Evolutionary conservation across 2,113 vertebrate genomes (phyloP), one percentile per base, ranked within the genome.

Genomic region (Ranitomeya variabilis): DNA sequence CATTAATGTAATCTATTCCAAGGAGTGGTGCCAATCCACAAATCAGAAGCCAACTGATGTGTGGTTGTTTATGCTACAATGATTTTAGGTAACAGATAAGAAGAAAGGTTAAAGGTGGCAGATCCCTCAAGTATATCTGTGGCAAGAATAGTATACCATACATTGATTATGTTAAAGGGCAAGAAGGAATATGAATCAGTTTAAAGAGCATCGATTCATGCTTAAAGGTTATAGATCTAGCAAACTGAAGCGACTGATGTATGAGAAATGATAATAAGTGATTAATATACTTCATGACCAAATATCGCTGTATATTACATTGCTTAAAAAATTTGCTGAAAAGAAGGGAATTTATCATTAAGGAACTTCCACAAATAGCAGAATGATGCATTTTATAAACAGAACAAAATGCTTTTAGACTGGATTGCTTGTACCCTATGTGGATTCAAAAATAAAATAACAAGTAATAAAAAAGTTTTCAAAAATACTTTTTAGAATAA

Each of bases 91-190:
- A 19, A 76, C 8, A 21, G 18, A 51, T 45, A 76, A 19, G 73
- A 8, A 74, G 37, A 76, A 76, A 76, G 73, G 73, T 76, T 15
- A 76, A 76, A 76, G 73, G 73, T 76, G 18, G 51, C 16, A 52
- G 18, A 76, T 31, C 45, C 19, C 15, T 76, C 37, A 76, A 76
- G 51, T 76, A 91, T 91, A 93, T 90, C 85, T 90, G 37, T 83
- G 86, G 18, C 2, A 31, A 31, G 26, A 31, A 31, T 31, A 31
- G 26, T 31, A 31, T 31, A 31, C 26, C 90, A 45, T 76, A 52
- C 18, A 76, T 76, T 76, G 73, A 76, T 52, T 76, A 52, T 21
- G 18, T 76, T 51, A 76, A 76, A 51, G 37, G 73, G 37, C 16
- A 76, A 76, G 21, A 18, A 76, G 18, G 73, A 76, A 76, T 52